phyloP scores from a whole-genome alignment of 2,797 vertebrate genomes.

The Rhinophrynus dorsalis region DNA sequence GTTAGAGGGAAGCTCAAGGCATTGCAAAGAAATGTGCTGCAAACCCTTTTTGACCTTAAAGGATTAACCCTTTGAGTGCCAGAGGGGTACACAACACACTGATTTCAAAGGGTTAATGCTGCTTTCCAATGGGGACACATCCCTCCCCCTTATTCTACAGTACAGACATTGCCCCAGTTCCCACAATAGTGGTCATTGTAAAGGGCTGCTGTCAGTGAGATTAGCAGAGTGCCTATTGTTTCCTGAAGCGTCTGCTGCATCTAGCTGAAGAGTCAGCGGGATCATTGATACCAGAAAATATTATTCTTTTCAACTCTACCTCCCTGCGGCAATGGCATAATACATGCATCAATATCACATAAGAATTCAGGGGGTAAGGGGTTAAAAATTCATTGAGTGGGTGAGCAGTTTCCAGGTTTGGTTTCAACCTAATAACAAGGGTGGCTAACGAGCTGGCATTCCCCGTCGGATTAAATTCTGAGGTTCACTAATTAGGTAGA shows the following conservation, averaged over 20 bases:
- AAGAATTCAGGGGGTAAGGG: background rate
- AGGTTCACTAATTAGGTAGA: constrained; percentile 9
- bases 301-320: constrained; percentile 24
- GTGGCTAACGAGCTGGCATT: constrained; percentile 18
- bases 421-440: background rate
- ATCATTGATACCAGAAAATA: constrained; percentile 8
- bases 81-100: too few relatives aligned
- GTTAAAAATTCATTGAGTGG: background rate
- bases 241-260: constrained; percentile 33
- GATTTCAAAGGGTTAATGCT: too few relatives aligned
- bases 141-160: background rate
- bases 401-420: background rate
- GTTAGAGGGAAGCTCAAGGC: too few relatives aligned
- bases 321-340: background rate
- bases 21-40: too few relatives aligned
- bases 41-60: too few relatives aligned
- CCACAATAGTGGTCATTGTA: constrained; percentile 41
- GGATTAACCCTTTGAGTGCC: too few relatives aligned
- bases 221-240: constrained; percentile 40
- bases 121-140: background rate
- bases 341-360: background rate
- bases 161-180: constrained; percentile 35
- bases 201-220: constrained; percentile 11
- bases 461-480: constrained; percentile 4
- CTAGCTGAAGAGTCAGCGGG: constrained; percentile 37